Percentiles rank a stretch among this genome's conserved stretches.
phyloP scores from a whole-genome alignment of 2,888 invertebrate species.

The Andrena trimmerana region DNA sequence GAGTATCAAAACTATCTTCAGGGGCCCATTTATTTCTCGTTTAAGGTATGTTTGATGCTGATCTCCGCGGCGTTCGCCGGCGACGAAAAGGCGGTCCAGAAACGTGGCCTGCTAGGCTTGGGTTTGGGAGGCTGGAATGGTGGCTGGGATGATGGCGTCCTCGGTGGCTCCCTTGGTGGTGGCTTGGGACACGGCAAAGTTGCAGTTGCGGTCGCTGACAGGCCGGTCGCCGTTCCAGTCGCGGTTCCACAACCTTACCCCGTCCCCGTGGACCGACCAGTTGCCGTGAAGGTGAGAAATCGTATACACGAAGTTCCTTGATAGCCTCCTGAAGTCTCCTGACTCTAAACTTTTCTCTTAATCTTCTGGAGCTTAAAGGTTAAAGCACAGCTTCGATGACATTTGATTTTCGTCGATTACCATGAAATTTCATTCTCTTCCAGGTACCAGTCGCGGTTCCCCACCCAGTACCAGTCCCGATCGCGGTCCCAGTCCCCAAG shows the following conservation, averaged over 20 bases:
- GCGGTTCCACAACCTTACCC: constrained; percentile 85
- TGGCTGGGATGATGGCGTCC: constrained; percentile 54
- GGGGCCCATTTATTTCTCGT: constrained; percentile 6
- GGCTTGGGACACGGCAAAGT: constrained; percentile 38
- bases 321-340: too few species aligned
- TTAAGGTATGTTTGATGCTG: constrained; percentile 85
- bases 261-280: constrained; percentile 86
- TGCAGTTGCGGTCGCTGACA: constrained; percentile 81
- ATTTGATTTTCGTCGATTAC: background rate
- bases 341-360: too few species aligned
- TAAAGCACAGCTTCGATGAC: background rate
- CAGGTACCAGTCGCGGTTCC: constrained; percentile 86
- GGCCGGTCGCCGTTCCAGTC: constrained; percentile 78
- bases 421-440: background rate
- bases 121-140: constrained; percentile 65
- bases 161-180: too few species aligned
- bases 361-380: background rate
- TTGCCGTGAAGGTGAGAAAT: constrained; percentile 84
- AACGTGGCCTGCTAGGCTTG: constrained; percentile 75
- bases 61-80: constrained; percentile 84
- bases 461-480: constrained; percentile 85
- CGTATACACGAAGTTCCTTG: background rate
- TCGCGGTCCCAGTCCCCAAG: constrained; percentile 85
- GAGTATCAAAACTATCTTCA: background rate
- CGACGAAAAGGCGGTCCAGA: constrained; percentile 78